Evolutionary conservation across 2,888 invertebrate genomes (phyloP), one percentile per base, ranked within the genome.

Genomic region (Tiliacea citrago): DNA sequence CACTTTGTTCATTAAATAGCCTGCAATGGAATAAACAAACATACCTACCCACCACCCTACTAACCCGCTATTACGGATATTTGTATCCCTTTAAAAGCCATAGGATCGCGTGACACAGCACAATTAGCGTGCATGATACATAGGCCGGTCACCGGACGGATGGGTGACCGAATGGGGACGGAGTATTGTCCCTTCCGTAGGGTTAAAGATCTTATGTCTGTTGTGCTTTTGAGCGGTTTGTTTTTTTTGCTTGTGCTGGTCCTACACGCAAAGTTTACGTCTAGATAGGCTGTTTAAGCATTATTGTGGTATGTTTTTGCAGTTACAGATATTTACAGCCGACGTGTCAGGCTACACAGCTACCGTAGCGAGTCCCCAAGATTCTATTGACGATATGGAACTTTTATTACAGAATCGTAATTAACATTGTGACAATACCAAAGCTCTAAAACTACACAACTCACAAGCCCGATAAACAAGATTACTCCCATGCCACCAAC

Each of bases 81-180:
- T 86, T 66, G 51, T 74, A 63, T 58, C 63, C 71, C 72, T 75
- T 71, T 73, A 39, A 78, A 76, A 71, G 69, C 66, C 73, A 49
- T 45, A 18, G 57, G 51, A 65, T 85, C 66, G 88, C 85, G 85
- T 85, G 85, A 62, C 68, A 42, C 1, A 13, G 60, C 21, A 49
- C 88, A 71, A 86, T 85, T 87, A 86, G 68, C 63, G 75, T 60
- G 83, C 35, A 60, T 73, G 51, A 70, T 60, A 71, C 73, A 75
- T 57, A 62, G 73, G 70, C 71, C 75, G 70, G 65, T 18, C 51
- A 60, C 42, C 69, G 72, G 75, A 83, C 75, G 75, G 88, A 87
- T 85, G 87, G 79, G 81, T 77, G 77, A 74, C 77, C 77, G 49
- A 81, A 79, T 66, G 62, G 58, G 68, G 76, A 84, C 72, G 57